Base-by-base conservation (phyloP, 1,140 invertebrate genomes). In the Contarinia nasturtii region DNA sequence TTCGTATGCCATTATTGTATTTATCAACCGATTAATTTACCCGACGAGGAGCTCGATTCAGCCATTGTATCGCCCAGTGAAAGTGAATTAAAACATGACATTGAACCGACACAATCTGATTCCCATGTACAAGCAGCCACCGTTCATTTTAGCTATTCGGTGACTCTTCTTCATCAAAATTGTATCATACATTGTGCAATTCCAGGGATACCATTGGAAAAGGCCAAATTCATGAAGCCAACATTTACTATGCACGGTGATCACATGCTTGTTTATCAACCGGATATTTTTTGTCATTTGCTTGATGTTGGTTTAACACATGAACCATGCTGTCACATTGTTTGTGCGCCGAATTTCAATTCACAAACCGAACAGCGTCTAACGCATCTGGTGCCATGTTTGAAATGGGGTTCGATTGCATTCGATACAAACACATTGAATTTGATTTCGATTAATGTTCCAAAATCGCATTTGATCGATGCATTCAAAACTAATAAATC, bases 1-100 rank as follows among this genome's bases (percentile, higher is more conserved):
- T 85, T 82, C 53, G 77, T 88, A 41, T 86, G 83, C 54, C 83
- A 87, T 65, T 81, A 88, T 65, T 88, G 87, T 55, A 64, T 87
- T 1, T 88, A 86, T 57, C 79, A 85, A 61, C 77, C 77, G 46
- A 66, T 72, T 44, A 70, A 78, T 59, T 72, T 71, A 21, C 63
- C 69, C 10, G 71, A 75, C 47, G 71, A 71, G 34, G 66, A 71
- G 19, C 64, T 72, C 22, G 67, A 72, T 48, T 63, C 64, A 47
- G 65, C 66, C 12, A 69, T 69, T 71, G 27, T 27, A 5, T 27
- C 27, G 27, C 27, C 27, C 4, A 27, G 27, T 27, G 44, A 72
- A 53, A 38, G 17, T 14, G 12, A 14, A 12, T 17, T 42, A 64
- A 73, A 44, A 69, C 27, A 27, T 27, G 27, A 27, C 27, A 27